phyloP scores from a whole-genome alignment of 1,140 invertebrate genomes.

The Drosophila serrata region DNA sequence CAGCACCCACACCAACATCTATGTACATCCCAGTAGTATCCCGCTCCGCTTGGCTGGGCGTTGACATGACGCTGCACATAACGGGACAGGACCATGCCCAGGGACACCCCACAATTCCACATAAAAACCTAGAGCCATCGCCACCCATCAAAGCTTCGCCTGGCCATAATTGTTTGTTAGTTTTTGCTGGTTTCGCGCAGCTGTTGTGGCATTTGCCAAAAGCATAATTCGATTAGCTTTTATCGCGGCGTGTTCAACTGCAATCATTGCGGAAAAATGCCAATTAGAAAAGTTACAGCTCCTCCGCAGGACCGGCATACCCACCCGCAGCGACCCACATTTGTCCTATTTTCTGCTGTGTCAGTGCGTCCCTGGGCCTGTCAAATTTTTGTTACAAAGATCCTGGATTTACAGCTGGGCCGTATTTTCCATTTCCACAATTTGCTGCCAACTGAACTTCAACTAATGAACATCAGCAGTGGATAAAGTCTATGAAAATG shows the following conservation, averaged over 20 bases:
- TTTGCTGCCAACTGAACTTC: conserved; percentile 46
- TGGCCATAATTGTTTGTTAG: conserved; percentile 63
- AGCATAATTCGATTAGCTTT: conserved; percentile 82
- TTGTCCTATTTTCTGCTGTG: conserved; percentile 36
- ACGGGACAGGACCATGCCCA: conserved; percentile 6
- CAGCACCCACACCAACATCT: conserved; percentile 1
- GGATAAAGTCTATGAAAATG: conserved; percentile 56
- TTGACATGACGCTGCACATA: conserved; percentile 69
- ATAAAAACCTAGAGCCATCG: background rate
- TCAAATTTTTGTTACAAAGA: conserved; percentile 14
- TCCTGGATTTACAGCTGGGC: conserved; percentile 29
- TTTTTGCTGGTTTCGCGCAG: conserved; percentile 46
- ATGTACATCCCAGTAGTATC: background rate
- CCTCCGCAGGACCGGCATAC: background rate
- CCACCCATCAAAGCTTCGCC: background rate
- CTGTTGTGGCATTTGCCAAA: conserved; percentile 67
- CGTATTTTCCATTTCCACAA: conserved; percentile 26
- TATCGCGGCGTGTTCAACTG: conserved; percentile 78
- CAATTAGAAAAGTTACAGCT: conserved; percentile 76
- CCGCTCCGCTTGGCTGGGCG: conserved; percentile 40
- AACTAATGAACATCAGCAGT: conserved; percentile 51
- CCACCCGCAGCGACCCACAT: conserved; percentile 13
- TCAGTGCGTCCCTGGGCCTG: conserved; percentile 30
- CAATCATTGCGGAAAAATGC: conserved; percentile 80
- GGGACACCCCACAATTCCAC: conserved; percentile 5